Conservation (phyloP, 2,797 vertebrate genomes). For the Gorsachius magnificus region DNA sequence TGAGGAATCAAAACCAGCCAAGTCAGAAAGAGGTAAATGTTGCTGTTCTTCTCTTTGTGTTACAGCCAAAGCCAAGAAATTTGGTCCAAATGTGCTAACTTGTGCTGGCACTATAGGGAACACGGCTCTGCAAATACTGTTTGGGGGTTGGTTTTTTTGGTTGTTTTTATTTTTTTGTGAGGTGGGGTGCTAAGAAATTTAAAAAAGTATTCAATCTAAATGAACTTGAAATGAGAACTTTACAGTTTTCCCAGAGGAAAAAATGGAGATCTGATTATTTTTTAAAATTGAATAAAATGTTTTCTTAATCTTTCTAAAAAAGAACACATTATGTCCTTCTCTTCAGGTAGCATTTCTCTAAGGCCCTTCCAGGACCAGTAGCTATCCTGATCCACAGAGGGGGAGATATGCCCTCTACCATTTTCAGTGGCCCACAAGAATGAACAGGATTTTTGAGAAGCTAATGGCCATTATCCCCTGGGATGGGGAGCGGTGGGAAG, state of each 20-base stretch:
- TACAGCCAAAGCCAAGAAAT: background rate
- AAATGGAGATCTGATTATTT: background rate
- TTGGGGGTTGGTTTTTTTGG: background rate
- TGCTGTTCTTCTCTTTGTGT: background rate
- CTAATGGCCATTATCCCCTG: accelerated
- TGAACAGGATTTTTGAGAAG: background rate
- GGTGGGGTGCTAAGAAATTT: background rate
- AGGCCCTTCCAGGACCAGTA: background rate
- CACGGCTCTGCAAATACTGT: background rate
- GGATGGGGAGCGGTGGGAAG: background rate
- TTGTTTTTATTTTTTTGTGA: background rate
- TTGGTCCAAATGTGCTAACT: background rate
- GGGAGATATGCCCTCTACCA: accelerated
- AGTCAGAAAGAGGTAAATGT: background rate
- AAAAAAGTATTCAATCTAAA: background rate
- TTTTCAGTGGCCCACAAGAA: background rate
- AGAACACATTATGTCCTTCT: background rate
- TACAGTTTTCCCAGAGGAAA: background rate
- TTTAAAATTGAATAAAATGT: background rate
- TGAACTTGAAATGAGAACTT: background rate
- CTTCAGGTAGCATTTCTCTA: background rate
- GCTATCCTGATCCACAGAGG: background rate
- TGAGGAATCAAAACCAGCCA: conserved; percentile 13
- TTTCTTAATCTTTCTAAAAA: background rate
- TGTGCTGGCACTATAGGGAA: background rate